Conservation (phyloP, 2,797 vertebrate species). For the Neosalanx taihuensis region DNA sequence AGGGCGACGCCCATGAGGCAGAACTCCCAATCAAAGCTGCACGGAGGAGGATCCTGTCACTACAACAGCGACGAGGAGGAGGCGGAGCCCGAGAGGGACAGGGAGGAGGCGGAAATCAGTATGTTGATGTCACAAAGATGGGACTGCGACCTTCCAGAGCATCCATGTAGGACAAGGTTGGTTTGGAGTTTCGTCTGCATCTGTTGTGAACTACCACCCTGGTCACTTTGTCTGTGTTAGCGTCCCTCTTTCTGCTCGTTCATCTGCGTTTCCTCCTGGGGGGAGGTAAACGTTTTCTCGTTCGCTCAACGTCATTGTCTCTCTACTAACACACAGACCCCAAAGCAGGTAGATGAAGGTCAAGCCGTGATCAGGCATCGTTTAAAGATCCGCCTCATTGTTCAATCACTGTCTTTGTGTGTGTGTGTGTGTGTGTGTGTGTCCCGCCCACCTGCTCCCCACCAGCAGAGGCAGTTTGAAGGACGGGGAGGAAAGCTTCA, state of each 20-base stretch:
- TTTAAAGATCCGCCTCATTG: slow-evolving; percentile 2
- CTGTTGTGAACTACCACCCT: neutral
- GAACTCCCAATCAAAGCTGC: slow-evolving; percentile 68
- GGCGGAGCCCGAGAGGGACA: slow-evolving; percentile 83
- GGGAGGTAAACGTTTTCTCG: neutral
- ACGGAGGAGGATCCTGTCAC: slow-evolving; percentile 71
- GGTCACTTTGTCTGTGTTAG: neutral
- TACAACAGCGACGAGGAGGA: slow-evolving; percentile 98
- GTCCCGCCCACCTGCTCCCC: neutral
- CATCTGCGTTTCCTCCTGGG: neutral
- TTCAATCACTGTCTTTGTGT: slow-evolving; percentile 23
- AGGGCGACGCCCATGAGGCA: slow-evolving; percentile 68
- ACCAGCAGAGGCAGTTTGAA: slow-evolving; percentile 62
- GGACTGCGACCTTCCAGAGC: slow-evolving; percentile 79
- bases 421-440: neutral
- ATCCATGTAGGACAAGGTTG: slow-evolving; percentile 71
- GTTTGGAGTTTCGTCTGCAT: neutral
- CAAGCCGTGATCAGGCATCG: slow-evolving; percentile 2
- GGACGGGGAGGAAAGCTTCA: slow-evolving; percentile 77
- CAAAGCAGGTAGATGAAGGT: slow-evolving; percentile 7
- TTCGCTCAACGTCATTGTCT: neutral
- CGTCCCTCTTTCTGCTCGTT: neutral
- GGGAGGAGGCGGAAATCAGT: slow-evolving; percentile 92
- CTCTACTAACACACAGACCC: neutral
- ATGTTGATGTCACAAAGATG: slow-evolving; percentile 94